Conservation (phyloP, 2,888 invertebrate species). For the Lochmaea capreae region DNA sequence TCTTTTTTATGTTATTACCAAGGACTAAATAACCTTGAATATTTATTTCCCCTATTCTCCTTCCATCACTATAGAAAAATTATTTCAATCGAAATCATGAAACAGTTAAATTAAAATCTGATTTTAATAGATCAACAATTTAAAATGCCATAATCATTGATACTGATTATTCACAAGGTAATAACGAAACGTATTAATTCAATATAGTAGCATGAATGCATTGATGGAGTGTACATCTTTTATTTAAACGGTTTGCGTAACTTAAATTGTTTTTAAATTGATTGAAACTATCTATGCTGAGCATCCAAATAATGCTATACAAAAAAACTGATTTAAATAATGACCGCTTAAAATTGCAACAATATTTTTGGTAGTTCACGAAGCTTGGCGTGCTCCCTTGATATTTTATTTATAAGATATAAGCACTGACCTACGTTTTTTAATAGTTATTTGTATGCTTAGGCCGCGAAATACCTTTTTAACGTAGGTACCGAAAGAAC, state of each 20-base stretch:
- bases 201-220: neutral
- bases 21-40: no score
- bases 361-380: neutral
- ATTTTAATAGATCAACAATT: neutral
- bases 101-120: no score
- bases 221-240: neutral
- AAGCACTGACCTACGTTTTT: neutral
- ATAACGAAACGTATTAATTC: neutral
- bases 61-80: no score
- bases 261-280: neutral
- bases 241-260: neutral
- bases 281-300: neutral
- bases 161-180: slow-evolving; percentile 2
- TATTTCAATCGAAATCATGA: no score
- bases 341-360: neutral
- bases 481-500: no score
- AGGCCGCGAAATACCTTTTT: no score
- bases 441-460: no score
- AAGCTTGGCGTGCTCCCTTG: neutral
- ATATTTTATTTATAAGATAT: neutral
- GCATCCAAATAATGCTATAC: neutral
- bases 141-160: neutral
- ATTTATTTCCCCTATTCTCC: no score
- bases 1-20: no score
- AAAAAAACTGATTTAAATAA: neutral